A percentile compares a stretch with the other conserved stretches of the same genome.
phyloP scores from a whole-genome alignment of 1,140 invertebrate species.

The Pseudomyrmex gracilis region DNA sequence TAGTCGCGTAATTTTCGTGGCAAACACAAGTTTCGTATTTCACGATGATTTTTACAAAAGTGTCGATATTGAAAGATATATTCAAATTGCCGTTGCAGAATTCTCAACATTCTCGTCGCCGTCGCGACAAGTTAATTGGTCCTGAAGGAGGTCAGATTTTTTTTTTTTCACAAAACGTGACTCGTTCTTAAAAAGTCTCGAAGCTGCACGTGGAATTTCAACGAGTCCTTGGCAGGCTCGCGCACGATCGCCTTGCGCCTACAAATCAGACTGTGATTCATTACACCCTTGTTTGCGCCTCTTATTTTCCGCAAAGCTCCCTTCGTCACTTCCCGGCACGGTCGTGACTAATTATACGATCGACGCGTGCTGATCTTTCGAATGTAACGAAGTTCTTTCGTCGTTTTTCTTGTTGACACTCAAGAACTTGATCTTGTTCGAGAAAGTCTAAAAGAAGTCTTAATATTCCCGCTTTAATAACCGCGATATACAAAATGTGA shows the following conservation, averaged over 20 bases:
- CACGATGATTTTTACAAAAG: neutral
- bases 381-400: conserved; percentile 36
- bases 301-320: conserved; percentile 34
- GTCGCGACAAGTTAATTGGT: conserved; percentile 49
- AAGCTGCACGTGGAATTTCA: conserved; percentile 56
- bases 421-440: conserved; percentile 22
- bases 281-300: conserved; percentile 53
- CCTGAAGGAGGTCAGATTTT: conserved; percentile 6
- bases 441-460: conserved; percentile 31
- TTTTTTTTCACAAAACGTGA: conserved; percentile 19
- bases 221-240: conserved; percentile 37
- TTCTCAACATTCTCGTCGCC: neutral
- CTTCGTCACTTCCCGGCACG: conserved; percentile 3
- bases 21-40: neutral
- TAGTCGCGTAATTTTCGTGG: neutral
- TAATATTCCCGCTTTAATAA: conserved; percentile 32
- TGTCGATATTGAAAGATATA: neutral
- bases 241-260: conserved; percentile 53
- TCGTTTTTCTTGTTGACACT: conserved; percentile 43
- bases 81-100: neutral
- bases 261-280: conserved; percentile 68
- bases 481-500: neutral
- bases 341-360: conserved; percentile 68
- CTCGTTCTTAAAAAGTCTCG: conserved; percentile 59
- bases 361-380: conserved; percentile 59